Percentiles rank a stretch among this genome's conserved stretches.
Conservation (phyloP, 2,888 invertebrate genomes). For the Pecten maximus region DNA sequence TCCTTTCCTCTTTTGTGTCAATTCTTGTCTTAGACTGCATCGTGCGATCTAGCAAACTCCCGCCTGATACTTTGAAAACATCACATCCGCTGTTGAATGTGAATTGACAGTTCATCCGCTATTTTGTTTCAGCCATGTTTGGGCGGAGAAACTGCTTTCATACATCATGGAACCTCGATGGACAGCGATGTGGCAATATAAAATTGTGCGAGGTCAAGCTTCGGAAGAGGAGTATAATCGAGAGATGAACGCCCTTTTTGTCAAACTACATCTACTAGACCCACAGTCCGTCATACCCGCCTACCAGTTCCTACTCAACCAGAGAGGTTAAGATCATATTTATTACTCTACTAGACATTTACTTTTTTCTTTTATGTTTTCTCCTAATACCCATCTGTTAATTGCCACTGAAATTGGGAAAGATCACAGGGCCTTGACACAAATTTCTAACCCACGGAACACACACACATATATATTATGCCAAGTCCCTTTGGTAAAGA, state of each 20-base stretch:
- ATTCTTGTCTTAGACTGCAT: too few species aligned
- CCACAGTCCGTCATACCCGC: slow-evolving; percentile 79
- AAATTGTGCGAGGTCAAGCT: slow-evolving; percentile 72
- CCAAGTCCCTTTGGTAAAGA: too few species aligned
- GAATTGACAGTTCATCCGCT: neutral
- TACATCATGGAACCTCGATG: slow-evolving; percentile 74
- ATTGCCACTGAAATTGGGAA: too few species aligned
- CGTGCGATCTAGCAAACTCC: too few species aligned
- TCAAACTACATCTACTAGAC: slow-evolving; percentile 80
- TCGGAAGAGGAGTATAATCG: slow-evolving; percentile 75
- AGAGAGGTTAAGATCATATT: slow-evolving; percentile 68
- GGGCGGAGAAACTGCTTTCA: slow-evolving; percentile 76
- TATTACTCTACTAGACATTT: too few species aligned
- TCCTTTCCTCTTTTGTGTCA: too few species aligned
- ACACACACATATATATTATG: too few species aligned
- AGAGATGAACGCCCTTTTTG: slow-evolving; percentile 80
- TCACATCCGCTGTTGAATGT: neutral
- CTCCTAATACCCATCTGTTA: too few species aligned
- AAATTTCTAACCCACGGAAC: too few species aligned
- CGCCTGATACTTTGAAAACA: too few species aligned
- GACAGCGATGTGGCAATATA: slow-evolving; percentile 71
- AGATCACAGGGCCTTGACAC: too few species aligned
- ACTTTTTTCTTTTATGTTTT: too few species aligned
- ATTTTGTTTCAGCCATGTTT: slow-evolving; percentile 67
- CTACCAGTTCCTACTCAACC: slow-evolving; percentile 74